These are phyloP conservation scores for Cataglyphis rosenhaueri DNA, from an alignment of 2,888 invertebrate genomes.

Conservation along the genomic window DNA sequence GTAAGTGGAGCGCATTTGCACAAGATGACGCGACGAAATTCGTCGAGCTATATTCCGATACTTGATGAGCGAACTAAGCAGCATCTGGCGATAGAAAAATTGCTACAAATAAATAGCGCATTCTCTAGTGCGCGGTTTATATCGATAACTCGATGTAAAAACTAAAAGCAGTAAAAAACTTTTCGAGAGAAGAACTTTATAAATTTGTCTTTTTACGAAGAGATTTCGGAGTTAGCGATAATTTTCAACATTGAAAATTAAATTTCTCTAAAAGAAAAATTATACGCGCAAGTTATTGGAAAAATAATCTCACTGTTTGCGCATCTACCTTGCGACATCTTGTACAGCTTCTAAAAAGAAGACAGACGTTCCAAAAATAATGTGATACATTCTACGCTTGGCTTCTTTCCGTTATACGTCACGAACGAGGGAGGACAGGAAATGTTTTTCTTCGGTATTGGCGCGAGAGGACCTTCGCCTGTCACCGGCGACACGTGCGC, in stretches of 20 bases:
- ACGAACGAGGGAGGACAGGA: conserved; percentile 41
- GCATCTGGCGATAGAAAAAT: conserved; percentile 32
- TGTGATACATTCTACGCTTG: conserved; percentile 49
- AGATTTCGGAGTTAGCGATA: background rate
- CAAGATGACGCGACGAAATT: conserved; percentile 67
- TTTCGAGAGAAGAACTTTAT: background rate
- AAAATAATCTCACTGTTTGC: background rate
- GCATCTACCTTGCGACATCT: conserved; percentile 18
- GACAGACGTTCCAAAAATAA: conserved; percentile 42
- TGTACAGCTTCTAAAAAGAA: conserved; percentile 13
- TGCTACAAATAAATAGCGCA: conserved; percentile 19
- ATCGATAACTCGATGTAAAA: conserved; percentile 1
- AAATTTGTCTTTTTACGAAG: background rate
- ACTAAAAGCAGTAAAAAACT: background rate
- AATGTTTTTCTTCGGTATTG: conserved; percentile 58
- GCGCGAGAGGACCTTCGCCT: conserved; percentile 39
- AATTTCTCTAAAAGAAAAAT: background rate
- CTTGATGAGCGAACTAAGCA: conserved; percentile 25
- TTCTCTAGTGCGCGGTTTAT: background rate
- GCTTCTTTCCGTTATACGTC: conserved; percentile 52
- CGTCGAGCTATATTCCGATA: conserved; percentile 26
- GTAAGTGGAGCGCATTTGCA: conserved; percentile 57
- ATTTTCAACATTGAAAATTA: background rate
- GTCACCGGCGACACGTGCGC: conserved; percentile 62
- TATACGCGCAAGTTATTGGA: background rate